These are phyloP conservation scores for Ormyrus pomaceus DNA, from an alignment of 2,888 invertebrate genomes.

Conservation along the genomic window DNA sequence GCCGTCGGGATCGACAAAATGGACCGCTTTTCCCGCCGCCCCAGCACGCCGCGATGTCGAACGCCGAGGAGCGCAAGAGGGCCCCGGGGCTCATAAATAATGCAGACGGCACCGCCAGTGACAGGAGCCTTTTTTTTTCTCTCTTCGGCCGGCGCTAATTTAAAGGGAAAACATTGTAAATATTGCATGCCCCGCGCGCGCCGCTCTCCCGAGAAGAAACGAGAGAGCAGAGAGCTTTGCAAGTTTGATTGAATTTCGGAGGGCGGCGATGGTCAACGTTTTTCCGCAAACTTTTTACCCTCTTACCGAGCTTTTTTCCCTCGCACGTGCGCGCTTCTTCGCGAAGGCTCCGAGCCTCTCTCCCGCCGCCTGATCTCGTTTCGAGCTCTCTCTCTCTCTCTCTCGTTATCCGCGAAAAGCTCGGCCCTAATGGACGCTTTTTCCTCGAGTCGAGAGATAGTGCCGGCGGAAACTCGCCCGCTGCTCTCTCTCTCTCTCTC, in stretches of 20 bases:
- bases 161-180: slow-evolving; percentile 8
- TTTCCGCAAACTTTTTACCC: slow-evolving; percentile 36
- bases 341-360: not conserved
- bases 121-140: not conserved
- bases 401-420: slow-evolving; percentile 12
- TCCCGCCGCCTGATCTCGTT: slow-evolving; percentile 2
- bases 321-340: not conserved
- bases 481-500: not conserved
- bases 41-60: not conserved
- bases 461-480: not conserved
- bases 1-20: slow-evolving; percentile 17
- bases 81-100: slow-evolving; percentile 6
- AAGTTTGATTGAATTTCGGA: slow-evolving; percentile 34
- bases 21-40: not conserved
- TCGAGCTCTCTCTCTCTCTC: not conserved
- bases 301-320: not conserved
- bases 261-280: slow-evolving; percentile 29
- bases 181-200: not conserved
- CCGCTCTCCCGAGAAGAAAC: not conserved
- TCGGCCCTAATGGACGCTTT: slow-evolving; percentile 29
- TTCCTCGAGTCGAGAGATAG: slow-evolving; percentile 7
- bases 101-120: not conserved
- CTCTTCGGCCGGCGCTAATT: not conserved
- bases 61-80: not conserved
- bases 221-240: slow-evolving; percentile 12